Evolutionary conservation across 2,888 invertebrate species (phyloP).

Genomic region (Phrixothrix hirtus): DNA sequence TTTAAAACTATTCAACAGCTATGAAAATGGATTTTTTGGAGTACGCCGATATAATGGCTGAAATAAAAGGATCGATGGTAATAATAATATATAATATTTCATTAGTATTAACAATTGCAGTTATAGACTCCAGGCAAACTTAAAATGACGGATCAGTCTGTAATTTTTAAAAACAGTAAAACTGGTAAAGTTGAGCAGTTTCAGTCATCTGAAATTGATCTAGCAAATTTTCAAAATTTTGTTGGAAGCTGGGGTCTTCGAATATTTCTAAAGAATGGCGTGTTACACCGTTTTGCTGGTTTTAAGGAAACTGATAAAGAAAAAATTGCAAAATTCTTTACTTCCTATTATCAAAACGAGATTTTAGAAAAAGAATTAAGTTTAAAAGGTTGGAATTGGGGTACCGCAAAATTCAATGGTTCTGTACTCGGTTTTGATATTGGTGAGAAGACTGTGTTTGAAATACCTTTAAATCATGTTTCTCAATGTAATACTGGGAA

Average conservation of each 20-base stretch:
- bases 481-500: conserved; percentile 95
- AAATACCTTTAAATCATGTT: conserved; percentile 94
- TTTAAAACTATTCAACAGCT: too few relatives aligned
- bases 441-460: conserved; percentile 84
- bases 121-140: conserved; percentile 85
- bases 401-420: conserved; percentile 91
- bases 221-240: conserved; percentile 90
- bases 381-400: conserved; percentile 99
- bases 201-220: conserved; percentile 79
- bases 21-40: conserved; percentile 78
- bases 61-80: conserved; percentile 88
- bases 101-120: conserved; percentile 4
- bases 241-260: conserved; percentile 89
- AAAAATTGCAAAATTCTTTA: conserved; percentile 88
- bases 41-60: conserved; percentile 81
- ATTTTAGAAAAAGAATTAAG: conserved; percentile 91
- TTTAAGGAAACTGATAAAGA: conserved; percentile 95
- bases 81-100: too few relatives aligned
- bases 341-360: conserved; percentile 78
- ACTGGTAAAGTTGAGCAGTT: conserved; percentile 97
- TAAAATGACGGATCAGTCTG: conserved; percentile 87
- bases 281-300: conserved; percentile 88
- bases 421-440: conserved; percentile 84
- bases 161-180: conserved; percentile 92
- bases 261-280: conserved; percentile 87